phyloP scores from a whole-genome alignment of 2,888 invertebrate genomes.

The Agonopterix heracliana region DNA sequence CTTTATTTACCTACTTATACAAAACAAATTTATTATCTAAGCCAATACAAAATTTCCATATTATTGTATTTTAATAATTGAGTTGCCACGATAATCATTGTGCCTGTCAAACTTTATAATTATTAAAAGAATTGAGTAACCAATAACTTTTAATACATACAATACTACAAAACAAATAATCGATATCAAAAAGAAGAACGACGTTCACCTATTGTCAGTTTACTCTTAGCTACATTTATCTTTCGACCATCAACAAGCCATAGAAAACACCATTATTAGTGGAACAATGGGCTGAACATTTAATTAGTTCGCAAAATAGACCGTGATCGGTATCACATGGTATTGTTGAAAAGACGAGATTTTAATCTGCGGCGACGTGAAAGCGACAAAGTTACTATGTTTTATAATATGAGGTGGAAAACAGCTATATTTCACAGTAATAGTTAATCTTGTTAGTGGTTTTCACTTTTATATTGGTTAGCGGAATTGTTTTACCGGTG shows the following conservation, averaged over 20 bases:
- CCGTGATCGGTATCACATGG: conserved; percentile 21
- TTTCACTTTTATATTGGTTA: neutral
- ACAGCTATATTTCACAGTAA: neutral
- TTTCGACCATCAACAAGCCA: neutral
- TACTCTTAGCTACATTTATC: neutral
- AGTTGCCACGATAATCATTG: too few relatives aligned
- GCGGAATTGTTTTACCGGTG: too few relatives aligned
- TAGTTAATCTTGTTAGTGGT: neutral
- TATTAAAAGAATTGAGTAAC: too few relatives aligned
- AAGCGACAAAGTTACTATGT: conserved; percentile 7
- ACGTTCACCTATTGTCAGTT: neutral
- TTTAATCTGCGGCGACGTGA: conserved; percentile 11
- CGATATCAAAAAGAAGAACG: neutral
- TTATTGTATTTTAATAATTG: too few relatives aligned
- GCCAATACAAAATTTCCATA: too few relatives aligned
- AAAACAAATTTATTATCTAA: too few relatives aligned
- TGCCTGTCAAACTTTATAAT: too few relatives aligned
- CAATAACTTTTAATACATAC: too few relatives aligned
- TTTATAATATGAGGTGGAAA: neutral
- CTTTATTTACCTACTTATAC: too few relatives aligned
- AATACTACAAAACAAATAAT: too few relatives aligned
- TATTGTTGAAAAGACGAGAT: conserved; percentile 16
- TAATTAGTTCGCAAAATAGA: conserved; percentile 26
- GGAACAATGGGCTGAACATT: conserved; percentile 19
- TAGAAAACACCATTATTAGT: conserved; percentile 1